Percentiles rank a stretch among this genome's conserved stretches.
These are phyloP conservation scores for Ranitomeya variabilis DNA, from an alignment of 2,113 vertebrate genomes.

Conservation along the genomic window DNA sequence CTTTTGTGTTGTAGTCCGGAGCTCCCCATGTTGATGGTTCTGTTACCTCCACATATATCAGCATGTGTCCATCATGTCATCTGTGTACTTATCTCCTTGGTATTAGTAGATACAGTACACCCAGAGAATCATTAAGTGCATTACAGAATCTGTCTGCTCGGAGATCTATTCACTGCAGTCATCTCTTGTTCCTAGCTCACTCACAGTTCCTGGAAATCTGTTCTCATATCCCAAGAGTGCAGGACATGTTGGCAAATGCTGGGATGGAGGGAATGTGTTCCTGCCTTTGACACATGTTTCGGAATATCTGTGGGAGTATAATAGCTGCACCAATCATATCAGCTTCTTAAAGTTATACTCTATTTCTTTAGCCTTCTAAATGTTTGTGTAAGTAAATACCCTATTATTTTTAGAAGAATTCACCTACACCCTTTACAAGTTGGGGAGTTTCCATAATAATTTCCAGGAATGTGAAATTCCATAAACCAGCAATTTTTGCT, in stretches of 20 bases:
- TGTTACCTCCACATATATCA: neutral
- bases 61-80: neutral
- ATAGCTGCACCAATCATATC: neutral
- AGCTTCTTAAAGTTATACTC: neutral
- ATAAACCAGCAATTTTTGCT: no score
- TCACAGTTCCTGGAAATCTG: constrained; percentile 19
- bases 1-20: neutral
- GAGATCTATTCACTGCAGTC: neutral
- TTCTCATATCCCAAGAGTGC: constrained; percentile 34
- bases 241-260: constrained; percentile 16
- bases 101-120: constrained; percentile 11
- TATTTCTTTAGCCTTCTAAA: neutral
- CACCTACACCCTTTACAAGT: no score
- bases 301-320: neutral
- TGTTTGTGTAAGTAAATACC: neutral
- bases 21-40: neutral
- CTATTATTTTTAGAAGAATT: neutral
- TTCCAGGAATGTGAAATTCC: no score
- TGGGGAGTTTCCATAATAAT: no score
- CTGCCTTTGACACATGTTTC: neutral
- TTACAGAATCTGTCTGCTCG: neutral
- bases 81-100: neutral
- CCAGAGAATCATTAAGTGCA: neutral
- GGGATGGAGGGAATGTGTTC: constrained; percentile 4
- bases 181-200: neutral